Percentiles rank a stretch among this genome's conserved stretches.
phyloP scores from a whole-genome alignment of 2,797 vertebrate species.

The Lates japonicus region DNA sequence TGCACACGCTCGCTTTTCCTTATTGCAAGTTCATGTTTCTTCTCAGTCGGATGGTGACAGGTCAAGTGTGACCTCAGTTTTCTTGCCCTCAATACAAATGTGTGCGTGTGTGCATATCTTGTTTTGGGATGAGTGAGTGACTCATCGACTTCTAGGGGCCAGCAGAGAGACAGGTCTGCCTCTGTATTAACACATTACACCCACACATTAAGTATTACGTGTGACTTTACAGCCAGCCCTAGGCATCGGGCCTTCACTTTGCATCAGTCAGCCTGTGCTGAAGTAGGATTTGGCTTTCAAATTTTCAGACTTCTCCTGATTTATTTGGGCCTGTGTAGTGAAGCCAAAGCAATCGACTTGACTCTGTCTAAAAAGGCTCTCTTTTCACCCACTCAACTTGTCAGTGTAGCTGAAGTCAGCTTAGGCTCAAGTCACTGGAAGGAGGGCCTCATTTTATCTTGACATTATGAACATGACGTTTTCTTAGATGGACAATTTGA shows the following conservation, averaged over 20 bases:
- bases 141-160: slow-evolving; percentile 52
- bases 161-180: slow-evolving; percentile 38
- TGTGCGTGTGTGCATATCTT: slow-evolving; percentile 13
- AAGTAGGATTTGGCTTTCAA: slow-evolving; percentile 60
- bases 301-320: slow-evolving; percentile 56
- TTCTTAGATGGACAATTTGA: slow-evolving; percentile 26
- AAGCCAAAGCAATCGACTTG: slow-evolving; percentile 60
- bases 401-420: slow-evolving; percentile 57
- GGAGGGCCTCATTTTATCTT: slow-evolving; percentile 13
- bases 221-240: slow-evolving; percentile 43
- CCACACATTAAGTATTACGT: slow-evolving; percentile 48
- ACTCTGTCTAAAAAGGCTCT: slow-evolving; percentile 51
- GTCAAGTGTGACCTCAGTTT: slow-evolving; percentile 41
- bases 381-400: slow-evolving; percentile 56
- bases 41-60: slow-evolving; percentile 13
- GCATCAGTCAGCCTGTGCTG: slow-evolving; percentile 55
- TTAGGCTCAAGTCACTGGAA: slow-evolving; percentile 27
- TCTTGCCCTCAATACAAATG: slow-evolving; percentile 26
- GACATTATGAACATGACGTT: slow-evolving; percentile 17
- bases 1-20: slow-evolving; percentile 35
- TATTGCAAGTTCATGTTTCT: not conserved
- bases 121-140: slow-evolving; percentile 35
- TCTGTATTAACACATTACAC: slow-evolving; percentile 53
- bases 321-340: slow-evolving; percentile 52
- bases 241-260: slow-evolving; percentile 50